Evolutionary conservation across 2,113 vertebrate species (phyloP).

Genomic region (Seriola quinqueradiata): DNA sequence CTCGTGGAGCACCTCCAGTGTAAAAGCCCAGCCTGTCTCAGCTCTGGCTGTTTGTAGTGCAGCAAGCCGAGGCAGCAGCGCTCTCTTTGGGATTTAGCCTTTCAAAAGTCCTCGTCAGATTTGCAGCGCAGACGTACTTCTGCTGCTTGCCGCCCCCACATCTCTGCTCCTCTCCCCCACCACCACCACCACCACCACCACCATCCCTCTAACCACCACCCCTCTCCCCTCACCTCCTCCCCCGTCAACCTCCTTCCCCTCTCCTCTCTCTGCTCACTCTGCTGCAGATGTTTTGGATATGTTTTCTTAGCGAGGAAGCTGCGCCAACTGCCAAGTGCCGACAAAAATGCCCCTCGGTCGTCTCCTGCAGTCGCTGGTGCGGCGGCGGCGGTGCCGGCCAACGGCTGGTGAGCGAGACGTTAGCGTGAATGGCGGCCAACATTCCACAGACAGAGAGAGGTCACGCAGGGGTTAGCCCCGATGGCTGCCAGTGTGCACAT

Average conservation of each 20-base stretch:
- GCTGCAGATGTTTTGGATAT: slow-evolving; percentile 81
- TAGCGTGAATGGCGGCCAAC: slow-evolving; percentile 56
- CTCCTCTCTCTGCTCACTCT: slow-evolving; percentile 66
- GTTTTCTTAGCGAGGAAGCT: slow-evolving; percentile 67
- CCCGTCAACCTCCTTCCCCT: slow-evolving; percentile 50
- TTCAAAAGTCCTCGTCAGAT: slow-evolving; percentile 85
- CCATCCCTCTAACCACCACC: slow-evolving; percentile 53
- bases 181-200: slow-evolving; percentile 44
- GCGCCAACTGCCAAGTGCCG: slow-evolving; percentile 58
- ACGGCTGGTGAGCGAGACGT: slow-evolving; percentile 24
- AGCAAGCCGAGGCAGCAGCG: slow-evolving; percentile 64
- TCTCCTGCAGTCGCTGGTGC: slow-evolving; percentile 46
- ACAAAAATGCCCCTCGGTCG: slow-evolving; percentile 60
- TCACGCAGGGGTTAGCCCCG: slow-evolving; percentile 58
- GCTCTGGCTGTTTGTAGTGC: slow-evolving; percentile 72
- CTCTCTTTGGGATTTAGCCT: slow-evolving; percentile 83
- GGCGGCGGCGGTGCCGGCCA: slow-evolving; percentile 27
- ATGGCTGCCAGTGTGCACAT: slow-evolving; percentile 46
- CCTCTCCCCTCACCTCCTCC: background rate
- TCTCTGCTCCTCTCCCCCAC: slow-evolving; percentile 49
- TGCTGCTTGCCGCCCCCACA: slow-evolving; percentile 78
- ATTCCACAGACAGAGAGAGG: slow-evolving; percentile 64
- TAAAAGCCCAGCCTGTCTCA: slow-evolving; percentile 54
- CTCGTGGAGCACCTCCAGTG: slow-evolving; percentile 56
- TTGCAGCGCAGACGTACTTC: slow-evolving; percentile 80